Evolutionary conservation across 2,797 vertebrate species (phyloP).

Genomic region (Sebastolobus alascanus): DNA sequence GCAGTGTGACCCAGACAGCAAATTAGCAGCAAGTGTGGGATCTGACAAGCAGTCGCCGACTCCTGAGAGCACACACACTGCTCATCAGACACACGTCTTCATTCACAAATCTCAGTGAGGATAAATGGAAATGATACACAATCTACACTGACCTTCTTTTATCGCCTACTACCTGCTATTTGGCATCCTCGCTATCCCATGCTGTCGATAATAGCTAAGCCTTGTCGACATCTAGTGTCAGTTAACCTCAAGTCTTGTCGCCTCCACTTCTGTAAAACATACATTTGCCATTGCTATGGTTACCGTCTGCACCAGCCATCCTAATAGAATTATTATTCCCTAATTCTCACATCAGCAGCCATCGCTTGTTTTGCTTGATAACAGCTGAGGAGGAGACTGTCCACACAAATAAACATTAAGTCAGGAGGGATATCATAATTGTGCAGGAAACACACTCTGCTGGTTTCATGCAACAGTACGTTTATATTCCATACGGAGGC

Average conservation of each 20-base stretch:
- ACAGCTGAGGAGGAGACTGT: not conserved
- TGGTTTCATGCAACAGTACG: conserved; percentile 3
- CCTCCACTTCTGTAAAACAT: not conserved
- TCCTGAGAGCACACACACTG: conserved; percentile 32
- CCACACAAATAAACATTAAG: not conserved
- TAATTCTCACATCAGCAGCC: conserved; percentile 1
- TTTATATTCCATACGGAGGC: conserved; percentile 4
- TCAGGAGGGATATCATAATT: not conserved
- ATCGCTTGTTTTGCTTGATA: conserved; percentile 3
- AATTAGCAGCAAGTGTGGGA: conserved; percentile 46
- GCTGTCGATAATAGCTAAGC: not conserved
- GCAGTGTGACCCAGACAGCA: conserved; percentile 45
- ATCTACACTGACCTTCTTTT: conserved; percentile 33
- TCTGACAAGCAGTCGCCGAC: conserved; percentile 42
- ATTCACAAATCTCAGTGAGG: conserved; percentile 19
- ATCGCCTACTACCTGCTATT: not conserved
- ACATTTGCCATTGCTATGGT: not conserved
- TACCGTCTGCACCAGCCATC: not conserved
- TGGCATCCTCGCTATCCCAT: not conserved
- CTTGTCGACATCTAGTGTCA: conserved; percentile 8
- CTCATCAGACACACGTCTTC: conserved; percentile 38
- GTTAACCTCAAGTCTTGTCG: conserved; percentile 6
- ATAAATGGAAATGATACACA: conserved; percentile 21
- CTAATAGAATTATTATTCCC: not conserved
- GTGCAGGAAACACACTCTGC: not conserved